Evolutionary conservation across 2,888 invertebrate species (phyloP), one percentile per base, ranked within the genome.

Genomic region (Nycteola revayana): DNA sequence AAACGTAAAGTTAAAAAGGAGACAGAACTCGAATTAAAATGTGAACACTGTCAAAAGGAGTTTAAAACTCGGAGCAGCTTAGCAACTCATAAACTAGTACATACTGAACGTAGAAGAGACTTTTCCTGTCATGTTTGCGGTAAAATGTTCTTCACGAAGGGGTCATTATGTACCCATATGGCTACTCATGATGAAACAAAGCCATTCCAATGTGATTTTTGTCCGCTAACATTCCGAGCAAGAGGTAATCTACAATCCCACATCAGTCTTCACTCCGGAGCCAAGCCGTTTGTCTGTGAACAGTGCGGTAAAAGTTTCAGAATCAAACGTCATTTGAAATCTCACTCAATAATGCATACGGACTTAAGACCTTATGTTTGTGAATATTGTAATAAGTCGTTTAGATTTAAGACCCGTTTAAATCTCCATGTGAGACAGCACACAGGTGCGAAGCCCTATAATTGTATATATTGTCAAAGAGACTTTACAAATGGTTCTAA

Each of bases 401-500:
- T 88, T 49, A 65, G 86, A 5, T 88, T 88, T 44, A 86, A 87
- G 42, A 86, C 88, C 0, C 59, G 87, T 4, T 54, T 89, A 0
- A 87, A 87, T 29, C 51, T 87, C 0, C 89, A 88, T 51, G 43
- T 87, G 25, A 54, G 88, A 5, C 88, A 87, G 24, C 89, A 89
- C n/a, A 89, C 89, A 0, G 89, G 89, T 0, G 84, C 81, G 0
- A 87, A 86, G 21, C 89, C 89, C 0, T 88, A 88, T 18, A 73
- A 66, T 8, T 88, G 89, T 66, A 36, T 75, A 0, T 77, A 75
- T 9, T 89, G 89, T 43, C 75, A 79, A 38, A 42, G 87, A 8
- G 84, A 85, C 42, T 89, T 88, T 9, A 87, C 87, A 0, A 88
- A 88, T n/a, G 87, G 88, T 0, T 88, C 87, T 0, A 88, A 87